Evolutionary conservation across 1,140 invertebrate species (phyloP).

Genomic region (Neodiprion pinetum): DNA sequence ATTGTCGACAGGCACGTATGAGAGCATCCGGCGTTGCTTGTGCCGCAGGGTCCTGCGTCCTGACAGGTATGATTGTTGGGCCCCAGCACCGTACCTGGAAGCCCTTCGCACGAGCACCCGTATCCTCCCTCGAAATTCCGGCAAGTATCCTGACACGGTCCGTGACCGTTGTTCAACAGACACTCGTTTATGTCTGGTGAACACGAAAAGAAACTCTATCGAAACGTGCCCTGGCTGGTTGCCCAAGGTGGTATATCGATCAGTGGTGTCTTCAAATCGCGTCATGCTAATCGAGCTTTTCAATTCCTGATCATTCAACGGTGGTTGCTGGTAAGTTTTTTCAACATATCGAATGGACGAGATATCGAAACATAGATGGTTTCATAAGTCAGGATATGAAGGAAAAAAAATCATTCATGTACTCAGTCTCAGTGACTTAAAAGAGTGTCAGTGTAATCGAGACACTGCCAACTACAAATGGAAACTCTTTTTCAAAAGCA

Average conservation of each 20-base stretch:
- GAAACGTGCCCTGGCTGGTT: constrained; percentile 16
- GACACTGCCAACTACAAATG: too few relatives aligned
- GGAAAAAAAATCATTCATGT: too few relatives aligned
- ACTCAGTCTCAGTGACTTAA: too few relatives aligned
- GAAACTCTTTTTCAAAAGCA: too few relatives aligned
- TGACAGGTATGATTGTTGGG: constrained; percentile 64
- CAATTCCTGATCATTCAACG: too few relatives aligned
- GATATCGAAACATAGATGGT: constrained; percentile 57
- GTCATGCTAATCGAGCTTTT: too few relatives aligned
- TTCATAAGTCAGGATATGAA: constrained; percentile 36
- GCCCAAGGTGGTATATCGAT: too few relatives aligned
- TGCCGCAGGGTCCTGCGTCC: constrained; percentile 68
- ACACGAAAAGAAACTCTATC: constrained; percentile 50
- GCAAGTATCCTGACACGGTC: constrained; percentile 74
- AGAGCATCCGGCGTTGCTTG: constrained; percentile 68
- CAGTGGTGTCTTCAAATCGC: too few relatives aligned
- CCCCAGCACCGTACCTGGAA: constrained; percentile 64
- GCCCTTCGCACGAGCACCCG: constrained; percentile 67
- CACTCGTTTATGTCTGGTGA: constrained; percentile 70
- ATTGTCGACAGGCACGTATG: constrained; percentile 69
- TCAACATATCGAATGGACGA: constrained; percentile 42
- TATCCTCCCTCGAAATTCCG: constrained; percentile 71
- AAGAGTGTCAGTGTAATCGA: too few relatives aligned
- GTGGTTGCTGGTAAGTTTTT: too few relatives aligned
- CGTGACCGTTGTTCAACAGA: constrained; percentile 67